Evolutionary conservation across 2,113 vertebrate species (phyloP).

Genomic region (Numenius arquata): DNA sequence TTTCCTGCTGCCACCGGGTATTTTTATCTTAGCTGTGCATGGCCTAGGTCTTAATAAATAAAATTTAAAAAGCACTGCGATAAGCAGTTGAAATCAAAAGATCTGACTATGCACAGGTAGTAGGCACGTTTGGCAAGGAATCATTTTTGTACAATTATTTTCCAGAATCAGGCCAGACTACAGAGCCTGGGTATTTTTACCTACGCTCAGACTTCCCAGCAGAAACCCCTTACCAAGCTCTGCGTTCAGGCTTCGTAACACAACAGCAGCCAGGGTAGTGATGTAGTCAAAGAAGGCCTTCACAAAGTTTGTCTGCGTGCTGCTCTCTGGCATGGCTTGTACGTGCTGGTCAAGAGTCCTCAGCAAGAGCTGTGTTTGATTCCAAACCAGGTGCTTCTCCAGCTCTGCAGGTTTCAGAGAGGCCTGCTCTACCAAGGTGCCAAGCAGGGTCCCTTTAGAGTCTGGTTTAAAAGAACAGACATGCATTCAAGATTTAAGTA

Average conservation of each 20-base stretch:
- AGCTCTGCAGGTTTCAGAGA: constrained; percentile 81
- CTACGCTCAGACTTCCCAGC: neutral
- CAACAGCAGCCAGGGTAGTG: constrained; percentile 81
- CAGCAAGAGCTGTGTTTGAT: constrained; percentile 84
- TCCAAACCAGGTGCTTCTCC: constrained; percentile 81
- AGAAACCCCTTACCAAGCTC: constrained; percentile 78
- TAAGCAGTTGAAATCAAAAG: neutral
- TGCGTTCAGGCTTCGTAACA: constrained; percentile 82
- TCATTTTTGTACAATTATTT: neutral
- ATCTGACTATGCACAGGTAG: neutral
- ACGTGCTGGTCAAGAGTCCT: constrained; percentile 78
- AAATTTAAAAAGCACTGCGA: neutral
- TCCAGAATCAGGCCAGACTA: neutral
- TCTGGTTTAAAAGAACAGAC: constrained; percentile 55
- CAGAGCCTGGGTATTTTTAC: neutral
- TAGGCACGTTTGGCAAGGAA: neutral
- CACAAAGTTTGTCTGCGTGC: constrained; percentile 75
- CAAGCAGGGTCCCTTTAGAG: constrained; percentile 72
- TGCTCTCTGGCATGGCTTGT: constrained; percentile 34
- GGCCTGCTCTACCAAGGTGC: constrained; percentile 82
- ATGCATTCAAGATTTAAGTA: neutral
- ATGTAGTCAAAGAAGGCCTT: constrained; percentile 85
- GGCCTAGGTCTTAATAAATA: neutral
- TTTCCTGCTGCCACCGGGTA: neutral
- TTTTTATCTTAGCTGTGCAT: neutral